Percentiles rank a stretch among this genome's conserved stretches.
Conservation (phyloP, 2,888 invertebrate genomes). For the Agrotis puta region DNA sequence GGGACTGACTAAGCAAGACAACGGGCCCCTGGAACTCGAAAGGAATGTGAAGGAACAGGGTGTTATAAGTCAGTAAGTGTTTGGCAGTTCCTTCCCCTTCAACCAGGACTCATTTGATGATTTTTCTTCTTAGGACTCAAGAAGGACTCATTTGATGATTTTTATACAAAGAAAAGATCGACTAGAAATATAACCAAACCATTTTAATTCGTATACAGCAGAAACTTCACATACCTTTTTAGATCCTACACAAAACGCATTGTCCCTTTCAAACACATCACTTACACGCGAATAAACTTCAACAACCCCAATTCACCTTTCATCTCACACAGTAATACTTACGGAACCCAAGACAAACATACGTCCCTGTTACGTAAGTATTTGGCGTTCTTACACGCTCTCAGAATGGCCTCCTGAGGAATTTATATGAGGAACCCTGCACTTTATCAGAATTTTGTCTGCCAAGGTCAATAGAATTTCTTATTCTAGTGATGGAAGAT, state of each 20-base stretch:
- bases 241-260: background rate
- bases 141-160: too few species aligned
- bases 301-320: constrained; percentile 2
- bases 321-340: constrained; percentile 24
- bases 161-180: too few species aligned
- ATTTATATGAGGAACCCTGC: constrained; percentile 62
- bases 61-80: too few species aligned
- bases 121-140: too few species aligned
- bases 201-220: too few species aligned
- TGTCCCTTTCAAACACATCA: constrained; percentile 16
- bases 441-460: constrained; percentile 45
- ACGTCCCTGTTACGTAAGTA: constrained; percentile 16
- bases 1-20: too few species aligned
- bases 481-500: constrained; percentile 37
- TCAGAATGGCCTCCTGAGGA: constrained; percentile 50
- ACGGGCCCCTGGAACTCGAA: too few species aligned
- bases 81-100: too few species aligned
- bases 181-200: too few species aligned
- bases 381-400: constrained; percentile 48
- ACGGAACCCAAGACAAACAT: constrained; percentile 39
- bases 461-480: constrained; percentile 52
- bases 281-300: constrained; percentile 8
- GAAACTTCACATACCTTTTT: background rate
- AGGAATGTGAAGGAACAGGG: too few species aligned
- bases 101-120: too few species aligned